Conservation (phyloP, 2,888 invertebrate species). For the Dusona sp. region DNA sequence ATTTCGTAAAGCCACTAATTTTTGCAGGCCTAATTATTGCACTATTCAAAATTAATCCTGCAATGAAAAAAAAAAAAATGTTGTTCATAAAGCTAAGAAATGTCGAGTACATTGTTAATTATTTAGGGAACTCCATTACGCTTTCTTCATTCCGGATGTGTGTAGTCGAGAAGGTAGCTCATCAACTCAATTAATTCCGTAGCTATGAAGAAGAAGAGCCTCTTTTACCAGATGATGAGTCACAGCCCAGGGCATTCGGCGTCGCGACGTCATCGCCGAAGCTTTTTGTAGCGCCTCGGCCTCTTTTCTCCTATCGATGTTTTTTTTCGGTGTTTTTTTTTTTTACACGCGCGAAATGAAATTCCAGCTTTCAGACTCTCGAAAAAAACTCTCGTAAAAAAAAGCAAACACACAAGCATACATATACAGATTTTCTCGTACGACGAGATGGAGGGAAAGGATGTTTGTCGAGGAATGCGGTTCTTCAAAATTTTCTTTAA, state of each 20-base stretch:
- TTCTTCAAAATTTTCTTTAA: conserved; percentile 79
- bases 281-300: conserved; percentile 66
- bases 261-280: conserved; percentile 54
- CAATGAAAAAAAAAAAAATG: not conserved
- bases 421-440: not conserved
- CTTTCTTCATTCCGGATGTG: conserved; percentile 19
- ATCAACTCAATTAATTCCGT: conserved; percentile 25
- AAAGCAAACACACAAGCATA: not conserved
- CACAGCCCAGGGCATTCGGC: conserved; percentile 63
- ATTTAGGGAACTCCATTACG: not conserved
- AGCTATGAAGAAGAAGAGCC: conserved; percentile 34
- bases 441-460: conserved; percentile 40
- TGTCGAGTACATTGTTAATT: not conserved
- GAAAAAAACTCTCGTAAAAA: conserved; percentile 13
- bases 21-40: too few relatives aligned
- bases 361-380: conserved; percentile 19
- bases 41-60: not conserved
- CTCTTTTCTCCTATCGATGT: conserved; percentile 40
- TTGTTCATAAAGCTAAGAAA: not conserved
- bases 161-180: conserved; percentile 6
- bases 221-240: conserved; percentile 68
- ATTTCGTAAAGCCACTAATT: not conserved
- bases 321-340: not conserved
- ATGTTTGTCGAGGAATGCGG: conserved; percentile 58
- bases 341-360: not conserved